phyloP scores from a whole-genome alignment of 1,140 invertebrate species.

The Drosophila ironensis region DNA sequence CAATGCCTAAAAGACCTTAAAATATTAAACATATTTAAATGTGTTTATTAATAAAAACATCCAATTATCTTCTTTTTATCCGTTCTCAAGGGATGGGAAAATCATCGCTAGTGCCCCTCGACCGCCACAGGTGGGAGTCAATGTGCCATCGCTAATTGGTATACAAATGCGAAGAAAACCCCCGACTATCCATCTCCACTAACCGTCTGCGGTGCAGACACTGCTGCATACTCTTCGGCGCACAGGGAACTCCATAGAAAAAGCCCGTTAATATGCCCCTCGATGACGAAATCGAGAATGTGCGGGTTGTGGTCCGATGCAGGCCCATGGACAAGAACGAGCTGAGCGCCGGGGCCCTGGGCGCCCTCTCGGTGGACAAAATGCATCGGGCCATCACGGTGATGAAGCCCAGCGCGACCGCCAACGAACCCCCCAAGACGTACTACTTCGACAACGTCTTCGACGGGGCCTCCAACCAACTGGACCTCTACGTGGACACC shows the following conservation, averaged over 20 bases:
- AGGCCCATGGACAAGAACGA: constrained; percentile 93
- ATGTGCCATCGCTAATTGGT: no score
- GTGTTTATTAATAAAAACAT: no score
- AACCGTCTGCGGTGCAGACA: constrained; percentile 9
- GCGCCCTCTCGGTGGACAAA: constrained; percentile 89
- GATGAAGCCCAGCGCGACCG: constrained; percentile 87
- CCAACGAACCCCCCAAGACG: constrained; percentile 89
- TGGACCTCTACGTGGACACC: constrained; percentile 97
- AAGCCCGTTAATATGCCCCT: constrained; percentile 50
- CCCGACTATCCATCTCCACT: constrained; percentile 26
- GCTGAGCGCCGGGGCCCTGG: constrained; percentile 86
- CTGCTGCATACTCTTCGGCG: not conserved
- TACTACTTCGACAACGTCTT: constrained; percentile 98
- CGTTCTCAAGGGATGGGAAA: no score
- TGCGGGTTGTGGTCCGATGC: constrained; percentile 93
- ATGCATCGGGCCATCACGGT: constrained; percentile 89
- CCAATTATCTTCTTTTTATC: no score
- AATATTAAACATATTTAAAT: no score
- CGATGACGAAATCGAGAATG: constrained; percentile 85
- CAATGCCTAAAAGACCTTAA: no score
- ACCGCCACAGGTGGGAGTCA: no score
- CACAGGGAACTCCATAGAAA: not conserved
- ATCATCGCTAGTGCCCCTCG: no score
- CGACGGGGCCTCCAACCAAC: constrained; percentile 91
- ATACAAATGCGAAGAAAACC: constrained; percentile 68